Percentiles rank a stretch among this genome's conserved stretches.
phyloP scores from a whole-genome alignment of 2,888 invertebrate species.

The Chelonus formosanus region DNA sequence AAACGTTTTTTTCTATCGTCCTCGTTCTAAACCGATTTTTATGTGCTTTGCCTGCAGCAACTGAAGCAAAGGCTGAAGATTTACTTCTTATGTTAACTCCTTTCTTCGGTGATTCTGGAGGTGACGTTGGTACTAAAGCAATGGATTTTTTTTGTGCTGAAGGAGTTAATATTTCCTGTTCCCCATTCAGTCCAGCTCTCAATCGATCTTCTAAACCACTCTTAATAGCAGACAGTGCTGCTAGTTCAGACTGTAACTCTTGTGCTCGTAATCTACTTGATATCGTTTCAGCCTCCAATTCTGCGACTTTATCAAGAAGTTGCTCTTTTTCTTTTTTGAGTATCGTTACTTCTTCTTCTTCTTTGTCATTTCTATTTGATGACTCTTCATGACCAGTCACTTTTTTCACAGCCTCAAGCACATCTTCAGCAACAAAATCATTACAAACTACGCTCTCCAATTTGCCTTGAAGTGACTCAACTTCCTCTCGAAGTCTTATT shows the following conservation, averaged over 20 bases:
- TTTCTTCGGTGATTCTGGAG: slow-evolving; percentile 47
- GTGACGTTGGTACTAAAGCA: slow-evolving; percentile 43
- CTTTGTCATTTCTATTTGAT: slow-evolving; percentile 53
- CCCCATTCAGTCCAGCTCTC: slow-evolving; percentile 51
- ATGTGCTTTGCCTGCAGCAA: slow-evolving; percentile 48
- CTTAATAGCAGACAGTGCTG: slow-evolving; percentile 66
- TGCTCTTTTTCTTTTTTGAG: slow-evolving; percentile 80
- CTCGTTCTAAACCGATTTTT: slow-evolving; percentile 62
- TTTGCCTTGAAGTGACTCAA: slow-evolving; percentile 72
- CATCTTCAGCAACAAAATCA: slow-evolving; percentile 59
- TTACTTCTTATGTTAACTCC: slow-evolving; percentile 49
- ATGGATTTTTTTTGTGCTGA: slow-evolving; percentile 54
- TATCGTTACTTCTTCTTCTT: slow-evolving; percentile 64
- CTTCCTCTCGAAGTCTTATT: slow-evolving; percentile 75
- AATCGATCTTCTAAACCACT: slow-evolving; percentile 61
- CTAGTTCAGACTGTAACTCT: slow-evolving; percentile 73
- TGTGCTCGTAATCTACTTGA: slow-evolving; percentile 74
- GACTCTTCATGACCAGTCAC: slow-evolving; percentile 50
- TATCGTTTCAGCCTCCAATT: slow-evolving; percentile 79
- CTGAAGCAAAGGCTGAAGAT: slow-evolving; percentile 37
- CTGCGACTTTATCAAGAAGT: slow-evolving; percentile 77
- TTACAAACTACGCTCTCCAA: slow-evolving; percentile 59
- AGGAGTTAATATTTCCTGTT: slow-evolving; percentile 49
- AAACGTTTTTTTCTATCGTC: slow-evolving; percentile 62
- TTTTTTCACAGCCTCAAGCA: slow-evolving; percentile 59